Base-by-base conservation (phyloP, 2,888 invertebrate species). In the Euzophera pinguis region DNA sequence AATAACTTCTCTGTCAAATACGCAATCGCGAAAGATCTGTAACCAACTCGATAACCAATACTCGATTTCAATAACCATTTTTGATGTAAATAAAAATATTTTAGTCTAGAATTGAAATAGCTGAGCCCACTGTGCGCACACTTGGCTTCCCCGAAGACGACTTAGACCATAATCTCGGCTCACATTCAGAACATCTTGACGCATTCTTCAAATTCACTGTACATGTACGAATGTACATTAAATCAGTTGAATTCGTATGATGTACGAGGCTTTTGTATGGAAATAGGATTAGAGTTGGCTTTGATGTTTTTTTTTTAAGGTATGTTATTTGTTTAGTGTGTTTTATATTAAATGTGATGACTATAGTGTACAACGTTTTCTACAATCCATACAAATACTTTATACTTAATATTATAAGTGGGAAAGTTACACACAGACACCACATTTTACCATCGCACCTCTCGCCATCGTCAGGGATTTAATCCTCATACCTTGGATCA, bases 141-240 rank as follows among this genome's bases (percentile, higher is more conserved):
- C 59, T 57, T 61, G 61, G 64, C 66, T 61, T n/a, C 63, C 57
- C 58, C 55, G 55, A 58, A 65, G 56, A 53, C 59, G 67, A 67
- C 73, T 73, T 71, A 72, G 57, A 59, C 62, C 63, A 64, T 75
- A 75, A 75, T 75, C 75, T 73, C 65, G 65, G 69, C 69, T 65
- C 67, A 67, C 65, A 68, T 73, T 71, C 73, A 67, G 58, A 65
- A 67, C 66, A 60, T 61, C 63, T 67, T 64, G 70, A 67, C 67
- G 65, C 61, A 64, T 69, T 68, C 68, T 68, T 68, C 69, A 71
- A 72, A 71, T 65, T 64, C 63, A 62, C 63, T 56, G 49, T 50
- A 37, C 14, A 35, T 9, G 49, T 49, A 39, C 13, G 32, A 16
- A 22, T 16, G 32, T 32, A 32, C 32, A 32, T 32, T 10, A 22